Evolutionary conservation across 35 echinoderm and acorn worm species (phyloP).

Genomic region (Heliocidaris tuberculata): DNA sequence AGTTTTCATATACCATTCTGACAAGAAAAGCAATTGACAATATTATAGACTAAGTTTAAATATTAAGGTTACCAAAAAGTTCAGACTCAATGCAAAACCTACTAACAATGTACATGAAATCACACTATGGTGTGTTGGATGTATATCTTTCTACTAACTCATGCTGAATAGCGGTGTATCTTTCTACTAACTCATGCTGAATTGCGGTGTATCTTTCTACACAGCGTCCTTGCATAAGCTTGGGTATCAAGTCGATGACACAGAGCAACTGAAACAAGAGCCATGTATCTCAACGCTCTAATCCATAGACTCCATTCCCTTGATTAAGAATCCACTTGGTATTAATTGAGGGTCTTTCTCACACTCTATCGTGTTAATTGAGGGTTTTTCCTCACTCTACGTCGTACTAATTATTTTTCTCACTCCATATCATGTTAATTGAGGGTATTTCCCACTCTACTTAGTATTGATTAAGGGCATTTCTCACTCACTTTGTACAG

Average conservation of each 20-base stretch:
- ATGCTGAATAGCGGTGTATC: neutral
- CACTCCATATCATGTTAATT: too few species aligned
- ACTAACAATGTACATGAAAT: too few species aligned
- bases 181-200: neutral
- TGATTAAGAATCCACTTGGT: neutral
- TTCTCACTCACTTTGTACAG: too few species aligned
- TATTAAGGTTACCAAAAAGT: too few species aligned
- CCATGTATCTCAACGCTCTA: neutral
- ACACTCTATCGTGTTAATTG: neutral
- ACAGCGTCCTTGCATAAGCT: neutral
- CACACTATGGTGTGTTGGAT: neutral
- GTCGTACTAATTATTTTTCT: too few species aligned
- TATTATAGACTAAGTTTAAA: too few species aligned
- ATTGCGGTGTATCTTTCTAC: neutral
- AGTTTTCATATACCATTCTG: too few species aligned
- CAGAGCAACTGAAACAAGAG: neutral
- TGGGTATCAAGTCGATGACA: neutral
- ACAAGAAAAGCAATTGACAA: too few species aligned
- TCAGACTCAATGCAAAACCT: too few species aligned
- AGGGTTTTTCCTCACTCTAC: too few species aligned
- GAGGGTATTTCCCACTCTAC: too few species aligned
- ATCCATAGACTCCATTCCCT: neutral
- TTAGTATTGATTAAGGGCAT: too few species aligned
- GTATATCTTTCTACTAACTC: neutral
- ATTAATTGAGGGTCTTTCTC: neutral